Conservation (phyloP, 2,888 invertebrate species). For the Apamea monoglypha region DNA sequence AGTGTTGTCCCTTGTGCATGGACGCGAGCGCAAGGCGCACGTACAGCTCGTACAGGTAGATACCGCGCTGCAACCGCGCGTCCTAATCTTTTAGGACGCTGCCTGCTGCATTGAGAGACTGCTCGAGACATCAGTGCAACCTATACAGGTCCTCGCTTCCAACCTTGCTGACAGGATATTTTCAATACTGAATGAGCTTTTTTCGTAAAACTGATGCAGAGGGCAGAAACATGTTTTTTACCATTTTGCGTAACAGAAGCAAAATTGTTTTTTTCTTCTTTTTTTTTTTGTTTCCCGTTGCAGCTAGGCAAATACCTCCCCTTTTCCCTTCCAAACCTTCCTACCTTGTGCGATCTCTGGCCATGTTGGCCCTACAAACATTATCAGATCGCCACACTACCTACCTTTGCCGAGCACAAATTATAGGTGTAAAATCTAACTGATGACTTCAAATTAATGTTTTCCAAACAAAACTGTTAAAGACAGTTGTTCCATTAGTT, state of each 20-base stretch:
- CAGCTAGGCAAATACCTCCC: too few relatives aligned
- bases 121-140: background rate
- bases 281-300: too few relatives aligned
- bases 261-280: background rate
- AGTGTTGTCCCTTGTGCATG: conserved; percentile 93
- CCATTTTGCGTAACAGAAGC: background rate
- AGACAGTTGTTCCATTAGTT: background rate
- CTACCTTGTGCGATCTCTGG: too few relatives aligned
- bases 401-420: too few relatives aligned
- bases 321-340: too few relatives aligned
- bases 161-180: background rate
- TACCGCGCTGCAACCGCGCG: background rate
- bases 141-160: background rate
- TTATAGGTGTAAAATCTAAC: background rate
- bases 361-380: too few relatives aligned
- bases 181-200: background rate
- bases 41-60: conserved; percentile 60
- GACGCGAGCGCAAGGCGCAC: conserved; percentile 92
- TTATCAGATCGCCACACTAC: too few relatives aligned
- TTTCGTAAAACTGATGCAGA: background rate
- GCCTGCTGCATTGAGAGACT: background rate
- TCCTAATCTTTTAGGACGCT: background rate
- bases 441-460: background rate
- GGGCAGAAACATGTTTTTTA: background rate
- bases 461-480: too few relatives aligned